phyloP scores from a whole-genome alignment of 2,888 invertebrate genomes.

The Cryptocephalus moraei region DNA sequence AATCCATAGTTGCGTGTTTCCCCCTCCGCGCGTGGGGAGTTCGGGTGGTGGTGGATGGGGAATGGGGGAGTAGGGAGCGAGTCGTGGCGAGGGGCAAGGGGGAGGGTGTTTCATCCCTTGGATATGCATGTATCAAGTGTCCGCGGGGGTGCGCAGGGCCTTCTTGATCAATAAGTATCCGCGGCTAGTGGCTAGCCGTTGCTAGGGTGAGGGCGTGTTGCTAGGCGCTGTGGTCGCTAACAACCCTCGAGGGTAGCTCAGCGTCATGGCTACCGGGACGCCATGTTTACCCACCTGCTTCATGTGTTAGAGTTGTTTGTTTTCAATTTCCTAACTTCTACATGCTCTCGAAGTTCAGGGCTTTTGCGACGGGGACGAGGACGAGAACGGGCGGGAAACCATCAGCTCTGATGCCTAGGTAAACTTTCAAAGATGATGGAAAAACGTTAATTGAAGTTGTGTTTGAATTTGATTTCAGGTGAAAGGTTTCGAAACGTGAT shows the following conservation, averaged over 20 bases:
- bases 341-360: constrained; percentile 21
- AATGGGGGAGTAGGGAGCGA: not conserved
- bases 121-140: constrained; percentile 29
- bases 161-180: constrained; percentile 43
- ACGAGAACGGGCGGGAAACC: not conserved
- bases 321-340: constrained; percentile 34
- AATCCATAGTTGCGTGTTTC: not conserved
- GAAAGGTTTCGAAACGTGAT: not conserved
- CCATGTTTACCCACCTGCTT: constrained; percentile 40
- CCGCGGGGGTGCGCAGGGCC: constrained; percentile 21
- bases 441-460: constrained; percentile 4
- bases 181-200: constrained; percentile 44
- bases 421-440: constrained; percentile 2
- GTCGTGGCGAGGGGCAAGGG: not conserved
- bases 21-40: too few species aligned
- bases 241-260: constrained; percentile 41
- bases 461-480: constrained; percentile 3
- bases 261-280: constrained; percentile 37
- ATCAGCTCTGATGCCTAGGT: not conserved
- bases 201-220: constrained; percentile 43
- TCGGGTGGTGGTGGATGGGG: not conserved
- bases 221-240: constrained; percentile 44
- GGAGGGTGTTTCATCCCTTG: constrained; percentile 13
- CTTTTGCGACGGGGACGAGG: constrained; percentile 6
- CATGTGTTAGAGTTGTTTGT: constrained; percentile 35